Conservation (phyloP, 64 coral and sea anemone species). For the Montipora capricornis region DNA sequence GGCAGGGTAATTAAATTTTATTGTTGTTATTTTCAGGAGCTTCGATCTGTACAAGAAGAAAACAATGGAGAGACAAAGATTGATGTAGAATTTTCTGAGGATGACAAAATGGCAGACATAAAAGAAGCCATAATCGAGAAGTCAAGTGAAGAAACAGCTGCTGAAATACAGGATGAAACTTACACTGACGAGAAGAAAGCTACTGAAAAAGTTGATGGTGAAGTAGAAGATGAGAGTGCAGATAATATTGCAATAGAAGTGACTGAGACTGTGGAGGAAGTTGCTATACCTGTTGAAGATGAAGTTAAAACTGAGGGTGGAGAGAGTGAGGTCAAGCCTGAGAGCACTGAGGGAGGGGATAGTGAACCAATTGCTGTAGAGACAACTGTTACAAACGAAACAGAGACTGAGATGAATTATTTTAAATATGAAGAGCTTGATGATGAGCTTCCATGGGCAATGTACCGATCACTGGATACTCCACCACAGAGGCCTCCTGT, state of each 20-base stretch:
- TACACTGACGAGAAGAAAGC: neutral
- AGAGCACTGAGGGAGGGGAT: neutral
- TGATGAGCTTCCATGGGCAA: constrained; percentile 98
- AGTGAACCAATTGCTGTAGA: neutral
- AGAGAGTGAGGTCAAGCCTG: neutral
- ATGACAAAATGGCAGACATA: constrained; percentile 4
- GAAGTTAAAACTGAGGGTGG: constrained; percentile 13
- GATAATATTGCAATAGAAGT: constrained; percentile 47
- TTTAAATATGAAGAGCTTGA: constrained; percentile 80
- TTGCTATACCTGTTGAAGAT: constrained; percentile 48
- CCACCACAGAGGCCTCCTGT: constrained; percentile 49
- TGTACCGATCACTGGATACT: constrained; percentile 93
- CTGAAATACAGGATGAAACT: neutral
- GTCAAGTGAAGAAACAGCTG: neutral
- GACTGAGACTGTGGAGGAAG: constrained; percentile 29
- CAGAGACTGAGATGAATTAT: constrained; percentile 49
- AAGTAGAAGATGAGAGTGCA: constrained; percentile 29
- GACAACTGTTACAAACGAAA: constrained; percentile 32
- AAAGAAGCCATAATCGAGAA: neutral
- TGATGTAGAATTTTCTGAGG: neutral
- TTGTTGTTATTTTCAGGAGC: neutral
- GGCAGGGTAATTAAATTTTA: too few relatives aligned
- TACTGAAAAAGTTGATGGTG: neutral
- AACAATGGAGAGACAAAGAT: neutral
- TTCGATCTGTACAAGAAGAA: constrained; percentile 34